Base-by-base conservation (phyloP, 2,888 invertebrate species). In the Catocala nupta region DNA sequence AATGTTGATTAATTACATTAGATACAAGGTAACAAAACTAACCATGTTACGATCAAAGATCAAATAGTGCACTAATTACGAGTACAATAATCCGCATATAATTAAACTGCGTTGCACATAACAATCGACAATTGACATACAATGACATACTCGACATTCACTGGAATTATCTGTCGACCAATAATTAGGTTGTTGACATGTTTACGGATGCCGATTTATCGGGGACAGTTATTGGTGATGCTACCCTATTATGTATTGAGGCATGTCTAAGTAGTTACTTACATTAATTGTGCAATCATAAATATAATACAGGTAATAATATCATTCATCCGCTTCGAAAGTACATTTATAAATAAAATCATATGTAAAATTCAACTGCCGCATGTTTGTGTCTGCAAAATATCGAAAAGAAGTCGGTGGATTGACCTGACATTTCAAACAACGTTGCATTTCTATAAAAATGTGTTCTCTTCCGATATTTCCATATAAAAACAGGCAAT, bases 61-160 rank as follows among this genome's bases (percentile, higher is more conserved):
- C 68, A 75, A 64, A 70, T 61, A 66, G 9, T 47, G 5, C 44
- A 69, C 85, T 90, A 89, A 90, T 90, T 89, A 88, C 75, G 68
- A 65, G 69, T 66, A 81, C 80, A 81, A 84, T 91, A 90, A 92
- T 88, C 88, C 86, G 66, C 56, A 65, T 72, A 88, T 91, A 90
- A 92, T 91, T 88, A 88, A 86, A 80, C 78, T 50, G 48, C 59
- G 57, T 83, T 77, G 78, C 77, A 75, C 70, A 72, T 70, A 71
- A 75, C 76, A 80, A 72, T 62, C 64, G 25, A 25, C 25, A 71
- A 68, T 73, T 63, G 66, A 69, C 61, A 64, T 56, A 64, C 62
- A 43, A 39, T 33, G 55, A 34, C 59, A 34, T 49, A 16, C 84
- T 86, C 81, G 84, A 80, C 81, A 80, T 71, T 74, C 73, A 66